A percentile compares a stretch with the other conserved stretches of the same genome.
Conservation (phyloP, 2,888 invertebrate species). For the Drosophila differens region DNA sequence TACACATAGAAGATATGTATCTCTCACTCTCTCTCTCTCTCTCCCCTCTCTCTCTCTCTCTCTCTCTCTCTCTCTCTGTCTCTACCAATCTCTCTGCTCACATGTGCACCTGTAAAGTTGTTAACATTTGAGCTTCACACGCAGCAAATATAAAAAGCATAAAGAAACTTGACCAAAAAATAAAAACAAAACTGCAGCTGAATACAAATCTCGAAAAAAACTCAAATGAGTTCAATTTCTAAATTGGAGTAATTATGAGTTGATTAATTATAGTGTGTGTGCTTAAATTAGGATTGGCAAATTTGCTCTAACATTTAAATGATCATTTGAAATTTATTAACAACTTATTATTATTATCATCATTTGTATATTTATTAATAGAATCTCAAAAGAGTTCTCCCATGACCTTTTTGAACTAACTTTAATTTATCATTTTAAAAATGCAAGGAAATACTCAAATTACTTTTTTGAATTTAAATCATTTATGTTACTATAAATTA, state of each 20-base stretch:
- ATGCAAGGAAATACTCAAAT: neutral
- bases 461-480: neutral
- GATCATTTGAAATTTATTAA: neutral
- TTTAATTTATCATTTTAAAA: neutral
- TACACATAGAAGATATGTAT: constrained; percentile 31
- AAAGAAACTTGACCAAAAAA: neutral
- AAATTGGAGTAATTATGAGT: neutral
- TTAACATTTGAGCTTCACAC: constrained; percentile 23
- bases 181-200: neutral
- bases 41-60: neutral
- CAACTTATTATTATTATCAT: neutral
- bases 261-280: neutral
- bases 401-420: neutral
- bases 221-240: neutral
- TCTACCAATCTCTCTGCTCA: constrained; percentile 20
- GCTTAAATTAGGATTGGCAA: neutral
- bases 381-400: neutral
- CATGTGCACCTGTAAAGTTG: constrained; percentile 45
- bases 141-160: constrained; percentile 2
- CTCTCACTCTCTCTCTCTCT: constrained; percentile 3
- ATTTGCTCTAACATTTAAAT: neutral
- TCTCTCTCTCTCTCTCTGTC: neutral
- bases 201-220: neutral
- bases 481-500: neutral
- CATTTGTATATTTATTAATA: neutral